Percentiles rank a stretch among this genome's conserved stretches.
Evolutionary conservation across 2,113 vertebrate species (phyloP).

Genomic region (Gasterosteus aculeatus): DNA sequence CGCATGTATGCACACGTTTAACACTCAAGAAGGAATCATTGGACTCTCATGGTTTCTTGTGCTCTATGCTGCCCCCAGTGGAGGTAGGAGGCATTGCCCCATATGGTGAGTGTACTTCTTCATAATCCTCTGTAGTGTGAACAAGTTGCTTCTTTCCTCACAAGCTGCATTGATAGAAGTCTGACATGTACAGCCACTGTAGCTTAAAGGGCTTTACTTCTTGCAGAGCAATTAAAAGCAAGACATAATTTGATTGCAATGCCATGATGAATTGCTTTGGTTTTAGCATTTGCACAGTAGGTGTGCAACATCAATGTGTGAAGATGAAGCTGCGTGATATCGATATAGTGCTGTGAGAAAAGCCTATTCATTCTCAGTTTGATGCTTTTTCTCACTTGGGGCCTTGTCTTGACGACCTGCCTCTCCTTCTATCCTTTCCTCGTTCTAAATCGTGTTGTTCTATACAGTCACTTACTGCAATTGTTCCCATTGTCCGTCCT

Average conservation of each 20-base stretch:
- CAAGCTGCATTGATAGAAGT: background rate
- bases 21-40: slow-evolving; percentile 38
- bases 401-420: background rate
- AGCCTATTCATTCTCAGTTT: slow-evolving; percentile 2
- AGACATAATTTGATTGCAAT: slow-evolving; percentile 6
- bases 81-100: slow-evolving; percentile 79
- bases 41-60: slow-evolving; percentile 66
- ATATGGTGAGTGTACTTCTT: slow-evolving; percentile 79
- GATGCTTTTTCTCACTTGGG: background rate
- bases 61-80: slow-evolving; percentile 83
- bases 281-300: background rate
- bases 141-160: slow-evolving; percentile 12
- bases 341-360: slow-evolving; percentile 11
- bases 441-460: background rate
- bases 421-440: background rate
- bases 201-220: background rate
- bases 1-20: slow-evolving; percentile 28
- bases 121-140: slow-evolving; percentile 32
- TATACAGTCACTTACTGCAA: background rate
- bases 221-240: background rate
- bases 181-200: background rate
- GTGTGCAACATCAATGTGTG: slow-evolving; percentile 3
- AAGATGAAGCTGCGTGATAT: background rate
- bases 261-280: slow-evolving; percentile 1
- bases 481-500: background rate